Base-by-base conservation (phyloP, 2,113 vertebrate genomes). In the Anser brachyrhynchus region DNA sequence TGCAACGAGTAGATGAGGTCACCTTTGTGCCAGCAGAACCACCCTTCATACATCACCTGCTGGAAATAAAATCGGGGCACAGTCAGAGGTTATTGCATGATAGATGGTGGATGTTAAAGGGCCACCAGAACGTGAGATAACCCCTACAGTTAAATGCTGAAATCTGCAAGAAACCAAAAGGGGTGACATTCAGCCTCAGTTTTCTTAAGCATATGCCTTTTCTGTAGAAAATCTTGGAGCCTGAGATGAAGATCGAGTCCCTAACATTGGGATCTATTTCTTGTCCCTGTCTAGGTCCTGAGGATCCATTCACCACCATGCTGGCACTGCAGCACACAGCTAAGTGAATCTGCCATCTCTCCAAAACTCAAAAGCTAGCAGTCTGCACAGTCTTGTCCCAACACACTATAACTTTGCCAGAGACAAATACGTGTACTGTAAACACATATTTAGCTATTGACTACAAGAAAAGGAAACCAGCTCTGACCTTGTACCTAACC, bases 21-120 rank as follows among this genome's bases (percentile, higher is more conserved):
- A 58, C 9, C 21, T 70, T 41, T 77, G 13, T 37, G 51, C 49
- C 20, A 13, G 11, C 11, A 84, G 52, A 59, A 35, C 21, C 33
- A 39, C 54, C 54, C 54, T 33, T 26, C 0, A 3, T 19, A 12
- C 2, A 2, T 13, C 23, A 59, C 33, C 26, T 0, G 5, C 1
- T 28, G n/a, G 44, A 92, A 89, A 87, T 13, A 15, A 92, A 89
- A 87, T 13, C 13, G 61, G 26, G 16, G 31, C 2, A 3, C n/a
- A 37, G 39, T 9, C 62, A 67, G 21, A 58, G 31, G 52, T 17
- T 43, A 46, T 28, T 28, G 35, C 74, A 57, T 1, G 2, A n/a
- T 43, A 90, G 33, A 10, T 87, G 15, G 21, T n/a, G 54, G n/a
- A 51, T 67, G 51, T 11, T 20, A n/a, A 67, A 75, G 20, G 33